Evolutionary conservation across 2,888 invertebrate genomes (phyloP).

Genomic region (Willowsia nigromaculata): DNA sequence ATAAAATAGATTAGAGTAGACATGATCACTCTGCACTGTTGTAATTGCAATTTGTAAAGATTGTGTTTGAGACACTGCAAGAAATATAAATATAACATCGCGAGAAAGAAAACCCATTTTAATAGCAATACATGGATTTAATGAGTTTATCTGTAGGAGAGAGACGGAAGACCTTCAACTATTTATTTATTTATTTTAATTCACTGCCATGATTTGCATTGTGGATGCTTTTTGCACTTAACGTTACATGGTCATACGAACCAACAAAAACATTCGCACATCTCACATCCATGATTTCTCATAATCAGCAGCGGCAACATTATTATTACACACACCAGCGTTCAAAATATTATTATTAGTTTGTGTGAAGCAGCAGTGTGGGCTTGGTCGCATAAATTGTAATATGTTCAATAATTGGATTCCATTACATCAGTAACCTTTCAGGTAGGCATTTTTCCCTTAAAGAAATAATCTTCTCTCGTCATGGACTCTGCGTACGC

Average conservation of each 20-base stretch:
- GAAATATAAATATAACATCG: neutral
- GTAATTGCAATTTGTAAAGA: neutral
- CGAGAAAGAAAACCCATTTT: slow-evolving; percentile 40
- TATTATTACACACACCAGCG: neutral
- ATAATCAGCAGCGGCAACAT: neutral
- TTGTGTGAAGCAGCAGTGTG: neutral
- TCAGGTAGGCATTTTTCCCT: slow-evolving; percentile 55
- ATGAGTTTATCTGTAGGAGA: slow-evolving; percentile 63
- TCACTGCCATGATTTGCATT: slow-evolving; percentile 56
- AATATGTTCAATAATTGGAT: slow-evolving; percentile 62
- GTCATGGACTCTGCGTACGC: slow-evolving; percentile 59
- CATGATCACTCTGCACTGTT: neutral
- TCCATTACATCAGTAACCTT: slow-evolving; percentile 63
- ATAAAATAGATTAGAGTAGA: slow-evolving; percentile 19
- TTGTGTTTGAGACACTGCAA: slow-evolving; percentile 2
- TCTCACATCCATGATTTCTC: slow-evolving; percentile 15
- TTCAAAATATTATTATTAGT: neutral
- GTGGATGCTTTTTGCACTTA: slow-evolving; percentile 63
- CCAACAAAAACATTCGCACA: slow-evolving; percentile 16
- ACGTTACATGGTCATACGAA: slow-evolving; percentile 44
- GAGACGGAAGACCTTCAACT: slow-evolving; percentile 68
- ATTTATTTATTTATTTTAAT: slow-evolving; percentile 67
- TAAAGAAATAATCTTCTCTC: slow-evolving; percentile 51
- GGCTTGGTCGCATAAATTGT: slow-evolving; percentile 63
- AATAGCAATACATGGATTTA: slow-evolving; percentile 57